These are phyloP conservation scores for Anthopleura xanthogrammica DNA, from an alignment of 92 coral and sea anemone species.

Conservation along the genomic window DNA sequence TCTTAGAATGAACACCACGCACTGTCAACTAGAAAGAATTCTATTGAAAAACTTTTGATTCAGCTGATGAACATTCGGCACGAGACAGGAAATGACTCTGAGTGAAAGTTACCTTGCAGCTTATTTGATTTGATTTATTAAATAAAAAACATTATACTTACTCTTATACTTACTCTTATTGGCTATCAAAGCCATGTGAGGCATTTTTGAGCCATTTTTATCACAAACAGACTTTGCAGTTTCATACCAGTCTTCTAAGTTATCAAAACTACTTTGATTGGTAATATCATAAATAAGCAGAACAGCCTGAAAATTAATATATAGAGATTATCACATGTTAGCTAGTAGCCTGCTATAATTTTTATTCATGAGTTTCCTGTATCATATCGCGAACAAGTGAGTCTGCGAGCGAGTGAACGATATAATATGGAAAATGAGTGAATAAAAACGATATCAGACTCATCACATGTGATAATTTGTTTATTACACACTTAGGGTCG, in stretches of 20 bases:
- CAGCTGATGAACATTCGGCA: not conserved
- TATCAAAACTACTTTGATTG: slow-evolving; percentile 94
- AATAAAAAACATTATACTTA: slow-evolving; percentile 20
- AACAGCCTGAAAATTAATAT: slow-evolving; percentile 62
- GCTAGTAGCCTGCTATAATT: too few species aligned
- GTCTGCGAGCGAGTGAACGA: too few species aligned
- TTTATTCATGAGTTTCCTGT: too few species aligned
- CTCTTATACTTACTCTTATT: slow-evolving; percentile 82
- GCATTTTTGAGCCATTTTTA: slow-evolving; percentile 68
- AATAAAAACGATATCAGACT: too few species aligned
- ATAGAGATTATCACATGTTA: not conserved
- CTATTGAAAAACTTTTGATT: too few species aligned
- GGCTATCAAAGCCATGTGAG: slow-evolving; percentile 89
- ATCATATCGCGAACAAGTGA: too few species aligned
- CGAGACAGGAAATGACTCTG: too few species aligned
- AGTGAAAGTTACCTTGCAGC: not conserved
- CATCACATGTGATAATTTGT: too few species aligned
- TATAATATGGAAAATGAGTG: too few species aligned
- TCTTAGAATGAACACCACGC: not conserved
- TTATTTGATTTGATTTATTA: too few species aligned
- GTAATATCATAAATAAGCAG: slow-evolving; percentile 90
- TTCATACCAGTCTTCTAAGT: slow-evolving; percentile 96
- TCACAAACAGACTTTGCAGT: slow-evolving; percentile 81
- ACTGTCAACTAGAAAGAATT: too few species aligned
- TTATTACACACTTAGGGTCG: too few species aligned